phyloP scores from a whole-genome alignment of 2,797 vertebrate genomes.

The Chloroceryle inda region DNA sequence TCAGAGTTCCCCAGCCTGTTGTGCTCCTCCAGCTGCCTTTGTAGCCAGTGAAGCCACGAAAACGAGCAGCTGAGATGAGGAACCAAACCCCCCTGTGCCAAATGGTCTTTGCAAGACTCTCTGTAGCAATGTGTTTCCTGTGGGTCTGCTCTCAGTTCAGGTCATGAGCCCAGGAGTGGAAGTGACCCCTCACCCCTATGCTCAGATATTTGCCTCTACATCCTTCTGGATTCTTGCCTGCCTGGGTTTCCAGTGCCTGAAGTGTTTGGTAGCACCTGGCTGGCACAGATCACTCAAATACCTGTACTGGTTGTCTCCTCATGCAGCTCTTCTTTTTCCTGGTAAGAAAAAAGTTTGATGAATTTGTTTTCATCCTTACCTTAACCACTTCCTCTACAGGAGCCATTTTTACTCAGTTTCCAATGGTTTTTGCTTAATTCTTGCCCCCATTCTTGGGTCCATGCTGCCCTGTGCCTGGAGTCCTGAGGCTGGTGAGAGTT shows the following conservation, averaged over 20 bases:
- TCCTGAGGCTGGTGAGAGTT: background rate
- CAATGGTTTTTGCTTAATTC: background rate
- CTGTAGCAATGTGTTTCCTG: background rate
- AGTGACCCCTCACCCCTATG: fast-evolving
- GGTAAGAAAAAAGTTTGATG: background rate
- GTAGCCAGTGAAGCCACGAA: background rate
- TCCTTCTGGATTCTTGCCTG: background rate
- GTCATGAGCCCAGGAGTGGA: background rate
- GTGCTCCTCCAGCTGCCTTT: background rate
- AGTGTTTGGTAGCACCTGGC: background rate
- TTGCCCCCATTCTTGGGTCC: background rate
- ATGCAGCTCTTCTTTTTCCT: background rate
- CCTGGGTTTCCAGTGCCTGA: background rate
- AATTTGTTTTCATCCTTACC: background rate
- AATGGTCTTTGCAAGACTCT: background rate
- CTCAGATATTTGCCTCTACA: fast-evolving
- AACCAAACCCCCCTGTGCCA: background rate
- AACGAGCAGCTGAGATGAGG: background rate
- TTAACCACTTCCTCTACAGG: background rate
- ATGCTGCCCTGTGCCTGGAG: background rate
- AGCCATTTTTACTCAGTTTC: background rate
- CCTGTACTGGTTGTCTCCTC: background rate
- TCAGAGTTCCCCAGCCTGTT: background rate
- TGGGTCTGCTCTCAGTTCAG: background rate
- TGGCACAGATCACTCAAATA: background rate